phyloP scores from a whole-genome alignment of 2,113 vertebrate genomes.

The Tychaedon coryphoeus region DNA sequence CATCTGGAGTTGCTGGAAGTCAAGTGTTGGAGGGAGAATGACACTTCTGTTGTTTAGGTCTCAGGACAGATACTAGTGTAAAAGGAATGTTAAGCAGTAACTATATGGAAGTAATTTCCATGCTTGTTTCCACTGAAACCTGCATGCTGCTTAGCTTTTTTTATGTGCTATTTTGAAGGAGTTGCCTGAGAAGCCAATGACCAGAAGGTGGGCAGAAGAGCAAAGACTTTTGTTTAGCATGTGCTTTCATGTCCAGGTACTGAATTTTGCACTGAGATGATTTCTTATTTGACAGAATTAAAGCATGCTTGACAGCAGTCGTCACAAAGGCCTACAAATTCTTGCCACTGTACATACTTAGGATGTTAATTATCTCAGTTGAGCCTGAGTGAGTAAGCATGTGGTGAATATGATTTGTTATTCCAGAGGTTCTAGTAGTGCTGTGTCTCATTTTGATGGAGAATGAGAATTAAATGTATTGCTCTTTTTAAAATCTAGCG shows the following conservation, averaged over 20 bases:
- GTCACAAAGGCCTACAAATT: not conserved
- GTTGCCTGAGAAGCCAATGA: not conserved
- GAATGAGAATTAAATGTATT: not conserved
- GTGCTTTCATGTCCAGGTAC: not conserved
- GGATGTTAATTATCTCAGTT: fast-evolving
- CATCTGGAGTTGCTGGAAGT: not conserved
- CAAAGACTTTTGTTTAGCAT: not conserved
- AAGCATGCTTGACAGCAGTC: not conserved
- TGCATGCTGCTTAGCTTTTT: not conserved
- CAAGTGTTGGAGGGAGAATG: not conserved
- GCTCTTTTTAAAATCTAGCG: not conserved
- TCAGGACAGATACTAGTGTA: not conserved
- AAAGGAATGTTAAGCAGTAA: not conserved
- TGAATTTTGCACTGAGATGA: not conserved
- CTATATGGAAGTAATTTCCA: not conserved
- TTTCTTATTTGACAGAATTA: not conserved
- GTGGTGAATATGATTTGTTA: not conserved
- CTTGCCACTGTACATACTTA: not conserved
- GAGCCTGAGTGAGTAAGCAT: not conserved
- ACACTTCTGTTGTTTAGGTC: not conserved
- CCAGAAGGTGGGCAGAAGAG: not conserved
- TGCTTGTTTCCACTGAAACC: not conserved
- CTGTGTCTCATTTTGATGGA: not conserved
- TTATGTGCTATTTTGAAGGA: not conserved
- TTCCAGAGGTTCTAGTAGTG: not conserved